phyloP scores from a whole-genome alignment of 2,113 vertebrate species.

The Sialia sialis region DNA sequence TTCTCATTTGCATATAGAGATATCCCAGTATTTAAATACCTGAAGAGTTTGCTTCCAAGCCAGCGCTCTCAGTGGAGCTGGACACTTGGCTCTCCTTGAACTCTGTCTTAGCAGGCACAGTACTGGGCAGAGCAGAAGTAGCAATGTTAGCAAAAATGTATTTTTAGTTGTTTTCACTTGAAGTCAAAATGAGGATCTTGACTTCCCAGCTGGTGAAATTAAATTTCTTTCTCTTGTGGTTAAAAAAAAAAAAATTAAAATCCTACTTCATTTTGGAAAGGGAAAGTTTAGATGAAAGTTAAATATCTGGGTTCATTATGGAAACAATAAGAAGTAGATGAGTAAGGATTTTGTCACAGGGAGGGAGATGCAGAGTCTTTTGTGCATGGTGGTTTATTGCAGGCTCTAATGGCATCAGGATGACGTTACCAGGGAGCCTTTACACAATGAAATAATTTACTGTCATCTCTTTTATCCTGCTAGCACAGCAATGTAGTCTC shows the following conservation, averaged over 20 bases:
- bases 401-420: neutral
- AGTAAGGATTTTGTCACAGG: neutral
- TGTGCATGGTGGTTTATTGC: constrained; percentile 20
- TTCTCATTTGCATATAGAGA: neutral
- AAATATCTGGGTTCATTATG: neutral
- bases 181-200: constrained; percentile 30
- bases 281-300: neutral
- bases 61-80: neutral
- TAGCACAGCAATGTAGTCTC: neutral
- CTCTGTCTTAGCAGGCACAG: neutral
- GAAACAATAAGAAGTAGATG: neutral
- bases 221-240: neutral
- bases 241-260: neutral
- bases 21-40: neutral
- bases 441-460: constrained; percentile 40
- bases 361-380: constrained; percentile 10
- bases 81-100: neutral
- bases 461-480: constrained; percentile 10
- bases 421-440: neutral
- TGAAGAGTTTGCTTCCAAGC: neutral
- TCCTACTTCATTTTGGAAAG: neutral
- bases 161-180: constrained; percentile 35
- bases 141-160: neutral
- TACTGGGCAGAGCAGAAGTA: neutral
- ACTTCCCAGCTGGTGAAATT: neutral